Conservation (phyloP, 2,888 invertebrate species). For the Limnephilus auricula region DNA sequence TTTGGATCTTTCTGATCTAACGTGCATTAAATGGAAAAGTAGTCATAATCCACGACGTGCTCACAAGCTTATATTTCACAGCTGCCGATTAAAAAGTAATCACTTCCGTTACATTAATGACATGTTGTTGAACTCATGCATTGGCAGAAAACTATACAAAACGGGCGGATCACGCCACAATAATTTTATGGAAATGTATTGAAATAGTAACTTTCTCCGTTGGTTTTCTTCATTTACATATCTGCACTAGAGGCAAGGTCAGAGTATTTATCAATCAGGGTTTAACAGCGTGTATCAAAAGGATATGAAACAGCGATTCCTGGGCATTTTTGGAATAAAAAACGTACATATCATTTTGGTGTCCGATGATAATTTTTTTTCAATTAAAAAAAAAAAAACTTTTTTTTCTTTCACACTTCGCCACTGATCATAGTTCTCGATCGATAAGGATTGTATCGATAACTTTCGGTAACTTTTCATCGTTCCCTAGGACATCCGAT, state of each 20-base stretch:
- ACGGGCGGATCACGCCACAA: neutral
- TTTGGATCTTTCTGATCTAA: neutral
- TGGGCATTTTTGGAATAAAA: too few species aligned
- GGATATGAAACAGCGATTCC: too few species aligned
- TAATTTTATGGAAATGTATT: neutral
- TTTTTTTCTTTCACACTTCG: too few species aligned
- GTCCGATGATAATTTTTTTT: too few species aligned
- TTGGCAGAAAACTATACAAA: neutral
- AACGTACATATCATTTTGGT: too few species aligned
- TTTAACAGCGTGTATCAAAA: too few species aligned
- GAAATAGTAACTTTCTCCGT: neutral
- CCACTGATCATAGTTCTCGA: too few species aligned
- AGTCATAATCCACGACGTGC: neutral
- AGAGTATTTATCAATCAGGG: neutral
- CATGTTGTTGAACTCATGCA: neutral
- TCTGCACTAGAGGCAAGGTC: neutral
- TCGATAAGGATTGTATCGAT: too few species aligned
- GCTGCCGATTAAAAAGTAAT: neutral
- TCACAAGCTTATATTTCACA: neutral
- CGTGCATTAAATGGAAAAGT: neutral
- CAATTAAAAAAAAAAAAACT: too few species aligned
- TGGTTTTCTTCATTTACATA: neutral
- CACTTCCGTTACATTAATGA: neutral
- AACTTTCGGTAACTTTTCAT: too few species aligned
- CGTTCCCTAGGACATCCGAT: too few species aligned